Evolutionary conservation across 2,888 invertebrate species (phyloP).

Genomic region (Petrolisthes cinctipes): DNA sequence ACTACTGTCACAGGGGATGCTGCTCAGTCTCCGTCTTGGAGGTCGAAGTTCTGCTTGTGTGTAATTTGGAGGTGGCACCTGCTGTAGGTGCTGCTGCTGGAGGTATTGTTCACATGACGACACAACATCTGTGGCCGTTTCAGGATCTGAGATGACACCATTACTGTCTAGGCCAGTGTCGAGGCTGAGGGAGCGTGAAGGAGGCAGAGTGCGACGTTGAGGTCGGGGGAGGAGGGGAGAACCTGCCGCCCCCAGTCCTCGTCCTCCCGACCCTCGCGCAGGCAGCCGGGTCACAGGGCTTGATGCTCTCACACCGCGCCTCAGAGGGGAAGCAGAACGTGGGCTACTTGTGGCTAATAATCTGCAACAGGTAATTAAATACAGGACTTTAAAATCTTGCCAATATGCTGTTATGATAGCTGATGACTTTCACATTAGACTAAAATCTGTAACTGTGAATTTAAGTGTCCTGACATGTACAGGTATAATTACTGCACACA

Average conservation of each 20-base stretch:
- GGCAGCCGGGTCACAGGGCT: conserved; percentile 54
- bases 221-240: conserved; percentile 58
- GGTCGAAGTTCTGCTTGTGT: conserved; percentile 36
- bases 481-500: too few species aligned
- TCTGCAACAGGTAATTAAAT: conserved; percentile 30
- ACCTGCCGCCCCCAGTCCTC: conserved; percentile 39
- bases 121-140: conserved; percentile 57
- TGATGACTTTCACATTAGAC: too few species aligned
- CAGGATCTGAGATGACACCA: conserved; percentile 36
- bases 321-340: conserved; percentile 61
- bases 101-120: conserved; percentile 63
- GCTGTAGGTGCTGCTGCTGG: conserved; percentile 57
- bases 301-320: conserved; percentile 52
- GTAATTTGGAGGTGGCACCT: not conserved
- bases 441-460: too few species aligned
- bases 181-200: conserved; percentile 63
- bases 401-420: too few species aligned
- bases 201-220: conserved; percentile 61
- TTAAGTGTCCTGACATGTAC: too few species aligned
- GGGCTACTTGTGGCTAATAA: conserved; percentile 59
- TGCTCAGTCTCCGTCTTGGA: conserved; percentile 57
- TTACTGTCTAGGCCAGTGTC: conserved; percentile 63
- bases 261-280: conserved; percentile 34
- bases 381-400: too few species aligned
- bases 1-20: conserved; percentile 62